phyloP scores from a whole-genome alignment of 1,140 invertebrate species.

The Lordiphosa collinella region DNA sequence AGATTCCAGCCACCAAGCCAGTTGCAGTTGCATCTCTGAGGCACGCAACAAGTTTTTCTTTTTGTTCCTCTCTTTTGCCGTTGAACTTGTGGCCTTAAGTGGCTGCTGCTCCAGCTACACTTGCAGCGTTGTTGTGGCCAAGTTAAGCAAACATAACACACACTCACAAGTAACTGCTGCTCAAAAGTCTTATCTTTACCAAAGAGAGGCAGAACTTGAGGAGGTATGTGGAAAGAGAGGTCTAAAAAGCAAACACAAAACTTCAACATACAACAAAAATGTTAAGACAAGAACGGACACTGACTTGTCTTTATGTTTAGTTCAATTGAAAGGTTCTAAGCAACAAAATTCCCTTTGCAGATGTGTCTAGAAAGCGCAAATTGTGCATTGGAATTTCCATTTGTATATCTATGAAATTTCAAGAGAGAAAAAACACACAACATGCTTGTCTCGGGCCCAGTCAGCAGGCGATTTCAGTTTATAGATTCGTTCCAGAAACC shows the following conservation, averaged over 20 bases:
- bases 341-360: conserved; percentile 13
- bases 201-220: conserved; percentile 12
- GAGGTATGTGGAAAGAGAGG: conserved; percentile 7
- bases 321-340: no score
- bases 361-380: conserved; percentile 40
- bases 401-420: conserved; percentile 14
- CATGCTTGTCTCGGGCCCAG: conserved; percentile 17
- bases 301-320: no score
- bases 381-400: conserved; percentile 69
- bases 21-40: conserved; percentile 16
- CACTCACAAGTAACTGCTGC: conserved; percentile 2
- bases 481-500: conserved; percentile 76
- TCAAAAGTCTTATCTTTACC: conserved; percentile 56
- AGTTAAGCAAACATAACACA: conserved; percentile 47
- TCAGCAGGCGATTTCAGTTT: conserved; percentile 61
- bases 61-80: conserved; percentile 14
- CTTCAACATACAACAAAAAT: background rate
- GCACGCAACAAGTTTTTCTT: conserved; percentile 64
- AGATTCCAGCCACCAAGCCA: conserved; percentile 49
- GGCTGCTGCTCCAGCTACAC: conserved; percentile 50
- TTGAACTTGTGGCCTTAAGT: conserved; percentile 68
- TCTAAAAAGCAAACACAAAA: background rate
- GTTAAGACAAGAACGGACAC: background rate
- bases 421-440: conserved; percentile 26
- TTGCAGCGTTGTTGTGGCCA: conserved; percentile 40